A percentile compares a stretch with the other conserved stretches of the same genome.
Evolutionary conservation across 2,113 vertebrate genomes (phyloP).

Genomic region (Phylloscopus trochiloides): DNA sequence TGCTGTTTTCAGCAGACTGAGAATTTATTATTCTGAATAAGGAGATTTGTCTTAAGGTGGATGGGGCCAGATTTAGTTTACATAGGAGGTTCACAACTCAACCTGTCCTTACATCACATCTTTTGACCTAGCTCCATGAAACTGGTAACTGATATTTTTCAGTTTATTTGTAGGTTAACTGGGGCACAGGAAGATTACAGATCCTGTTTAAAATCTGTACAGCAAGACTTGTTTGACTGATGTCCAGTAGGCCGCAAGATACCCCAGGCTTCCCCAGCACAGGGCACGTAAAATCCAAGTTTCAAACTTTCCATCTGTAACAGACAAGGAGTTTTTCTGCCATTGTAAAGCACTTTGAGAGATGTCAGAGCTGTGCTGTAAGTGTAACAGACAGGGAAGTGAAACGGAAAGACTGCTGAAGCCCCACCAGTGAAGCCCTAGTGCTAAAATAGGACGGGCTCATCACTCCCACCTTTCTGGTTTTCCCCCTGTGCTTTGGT

Average conservation of each 20-base stretch:
- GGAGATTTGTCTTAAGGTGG: background rate
- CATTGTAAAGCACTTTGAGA: background rate
- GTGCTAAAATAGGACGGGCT: background rate
- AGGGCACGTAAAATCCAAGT: accelerated
- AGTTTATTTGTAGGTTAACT: background rate
- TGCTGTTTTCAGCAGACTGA: background rate
- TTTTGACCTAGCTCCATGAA: background rate
- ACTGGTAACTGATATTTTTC: background rate
- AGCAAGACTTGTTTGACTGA: background rate
- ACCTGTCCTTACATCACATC: background rate
- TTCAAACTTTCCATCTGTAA: background rate
- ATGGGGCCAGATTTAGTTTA: background rate
- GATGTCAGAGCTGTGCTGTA: background rate
- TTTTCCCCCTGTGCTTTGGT: background rate
- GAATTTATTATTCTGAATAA: background rate
- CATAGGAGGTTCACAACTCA: background rate
- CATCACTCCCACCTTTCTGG: background rate
- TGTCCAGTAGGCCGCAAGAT: background rate
- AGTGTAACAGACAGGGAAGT: background rate
- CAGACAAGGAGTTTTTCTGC: background rate
- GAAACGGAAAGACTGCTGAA: background rate
- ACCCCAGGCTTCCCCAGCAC: background rate
- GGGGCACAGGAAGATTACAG: background rate
- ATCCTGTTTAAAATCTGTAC: background rate
- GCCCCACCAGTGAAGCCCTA: background rate